Base-by-base conservation (phyloP, 2,888 invertebrate species). In the Calameuta idolon region DNA sequence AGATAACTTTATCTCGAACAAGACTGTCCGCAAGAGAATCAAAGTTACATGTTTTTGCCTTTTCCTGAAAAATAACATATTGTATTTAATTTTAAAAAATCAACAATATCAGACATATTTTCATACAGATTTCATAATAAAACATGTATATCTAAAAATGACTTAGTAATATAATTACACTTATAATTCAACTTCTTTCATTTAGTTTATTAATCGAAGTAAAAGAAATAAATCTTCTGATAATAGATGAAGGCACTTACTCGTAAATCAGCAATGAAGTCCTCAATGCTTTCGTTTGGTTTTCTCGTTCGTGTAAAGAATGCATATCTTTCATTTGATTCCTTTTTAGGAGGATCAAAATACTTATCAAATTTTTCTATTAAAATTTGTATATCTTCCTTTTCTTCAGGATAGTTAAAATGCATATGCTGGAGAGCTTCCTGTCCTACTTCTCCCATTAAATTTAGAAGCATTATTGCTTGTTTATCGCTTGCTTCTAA, bases 1-100 rank as follows among this genome's bases (percentile, higher is more conserved):
- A 34, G 76, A 87, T 77, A 31, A 86, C 37, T 79, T 81, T 84
- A n/a, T 87, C 87, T 35, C 85, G 78, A 69, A 87, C 77, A 11
- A 87, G 77, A 77, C 81, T 83, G 0, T 86, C 77, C 11, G 73
- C 69, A 68, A 83, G 34, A 0, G 34, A 34, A 15, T 81, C 83
- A 74, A 87, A 87, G 55, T 84, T 82, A 75, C 87, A 87, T 23
- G 55, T 75, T 79, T 68, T 69, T 73, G 87, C 85, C 68, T 76
- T 78, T 30, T 77, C 69, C 87, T 83, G 71, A 35, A 55, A 77
- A 77, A 68, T 4, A 79, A 33, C 33, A 33, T n/a, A 73, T 11
- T 40, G 12, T 34, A 55, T 55, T 31, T 35, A 23, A 23, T 55
- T 12, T n/a, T 31, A 71, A 34, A 30, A 34, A 31, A 75, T 9